Base-by-base conservation (phyloP, 2,797 vertebrate genomes). In the Mormyrus hasselquistii region DNA sequence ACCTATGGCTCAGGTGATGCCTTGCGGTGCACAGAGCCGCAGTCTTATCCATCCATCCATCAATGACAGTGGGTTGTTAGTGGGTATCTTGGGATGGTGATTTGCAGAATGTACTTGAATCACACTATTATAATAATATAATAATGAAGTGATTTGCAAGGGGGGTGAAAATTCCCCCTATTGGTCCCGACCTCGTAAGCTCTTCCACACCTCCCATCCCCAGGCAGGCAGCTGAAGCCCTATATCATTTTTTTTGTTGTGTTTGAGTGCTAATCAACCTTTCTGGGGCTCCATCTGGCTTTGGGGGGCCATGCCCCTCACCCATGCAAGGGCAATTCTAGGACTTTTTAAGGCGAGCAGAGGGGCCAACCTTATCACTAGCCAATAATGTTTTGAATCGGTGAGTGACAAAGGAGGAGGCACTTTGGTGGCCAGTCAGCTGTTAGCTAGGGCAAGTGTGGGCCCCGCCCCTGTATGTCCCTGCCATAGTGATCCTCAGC, bases 1-100 rank as follows among this genome's bases (percentile, higher is more conserved):
- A 99, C 94, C 95, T 97, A 29, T 99, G 98, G 98, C 96, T 97
- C 94, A 97, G 98, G 98, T 99, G 96, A 1, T 88, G 55, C 50
- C 14, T 22, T 41, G 2, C 14, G 3, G 4, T 57, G 47, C 14
- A 44, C 34, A 79, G 73, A 79, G 73, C 38, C 41, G 29, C 29
- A 73, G 22, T 25, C 65, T 25, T 2, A 29, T 29, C 25, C 65
- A 14, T 73, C 9, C n/a, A 65, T 29, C 25, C 29, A 62, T 62
- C 6, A 5, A n/a, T 79, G 73, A 79, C 16, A 79, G 7, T 47
- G 38, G 41, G 38, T 82, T 41, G 14, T 79, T 79, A 79, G 38
- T 44, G 38, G 29, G 34, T 19, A 19, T 82, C 41, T 22, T 82
- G 41, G 41, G 76, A 82, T 82, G 76, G 2, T 19, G 14, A 76